These are phyloP conservation scores for Atlantisia rogersi DNA, from an alignment of 2,113 vertebrate species.

Conservation along the genomic window DNA sequence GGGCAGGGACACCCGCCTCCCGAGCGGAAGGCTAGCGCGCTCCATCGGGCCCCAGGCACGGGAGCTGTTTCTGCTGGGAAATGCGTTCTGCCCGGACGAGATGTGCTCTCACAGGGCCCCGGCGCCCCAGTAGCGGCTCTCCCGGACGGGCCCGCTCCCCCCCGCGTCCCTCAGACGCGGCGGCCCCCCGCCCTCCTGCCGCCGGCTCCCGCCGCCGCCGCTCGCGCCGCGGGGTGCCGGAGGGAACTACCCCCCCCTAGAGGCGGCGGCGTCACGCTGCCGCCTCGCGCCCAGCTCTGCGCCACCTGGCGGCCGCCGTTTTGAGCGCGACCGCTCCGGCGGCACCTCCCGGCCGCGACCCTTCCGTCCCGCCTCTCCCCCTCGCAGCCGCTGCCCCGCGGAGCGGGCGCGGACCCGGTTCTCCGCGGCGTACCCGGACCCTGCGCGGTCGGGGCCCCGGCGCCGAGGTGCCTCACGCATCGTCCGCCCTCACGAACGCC, in stretches of 20 bases:
- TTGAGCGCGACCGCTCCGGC: not conserved
- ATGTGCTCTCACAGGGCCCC: not conserved
- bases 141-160: not conserved
- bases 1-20: not conserved
- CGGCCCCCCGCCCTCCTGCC: not conserved
- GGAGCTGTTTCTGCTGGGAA: not conserved
- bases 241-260: not conserved
- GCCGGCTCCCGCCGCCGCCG: rapidly evolving
- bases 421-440: not conserved
- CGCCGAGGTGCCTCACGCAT: not conserved
- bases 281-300: not conserved
- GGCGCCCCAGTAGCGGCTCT: not conserved
- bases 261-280: not conserved
- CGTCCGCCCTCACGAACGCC: not conserved
- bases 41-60: not conserved
- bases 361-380: no score
- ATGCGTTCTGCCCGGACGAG: not conserved
- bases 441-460: no score
- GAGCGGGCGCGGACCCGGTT: no score
- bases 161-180: not conserved
- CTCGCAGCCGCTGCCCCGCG: not conserved
- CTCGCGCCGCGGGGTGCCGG: no score
- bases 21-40: rapidly evolving
- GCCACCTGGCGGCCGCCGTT: not conserved
- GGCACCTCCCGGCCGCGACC: not conserved